Conservation (phyloP, 2,113 vertebrate species). For the Mormoops blainvillei region DNA sequence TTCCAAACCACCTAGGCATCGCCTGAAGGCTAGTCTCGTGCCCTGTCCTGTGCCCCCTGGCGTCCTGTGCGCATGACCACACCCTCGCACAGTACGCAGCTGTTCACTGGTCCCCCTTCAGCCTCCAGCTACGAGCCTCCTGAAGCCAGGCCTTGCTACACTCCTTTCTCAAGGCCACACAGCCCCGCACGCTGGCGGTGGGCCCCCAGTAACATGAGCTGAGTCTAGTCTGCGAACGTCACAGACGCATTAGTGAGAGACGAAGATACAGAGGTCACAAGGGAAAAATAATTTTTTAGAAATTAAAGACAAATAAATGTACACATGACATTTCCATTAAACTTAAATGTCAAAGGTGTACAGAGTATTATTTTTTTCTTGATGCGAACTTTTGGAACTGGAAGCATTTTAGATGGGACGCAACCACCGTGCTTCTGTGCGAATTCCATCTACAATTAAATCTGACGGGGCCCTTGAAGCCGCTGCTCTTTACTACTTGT, state of each 20-base stretch:
- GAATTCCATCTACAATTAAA: background rate
- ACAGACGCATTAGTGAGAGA: background rate
- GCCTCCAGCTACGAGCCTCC: background rate
- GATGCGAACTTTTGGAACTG: background rate
- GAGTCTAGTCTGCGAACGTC: background rate
- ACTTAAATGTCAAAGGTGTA: background rate
- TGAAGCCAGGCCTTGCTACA: background rate
- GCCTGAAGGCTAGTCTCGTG: background rate
- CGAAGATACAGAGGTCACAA: background rate
- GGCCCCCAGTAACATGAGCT: background rate
- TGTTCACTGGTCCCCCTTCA: background rate
- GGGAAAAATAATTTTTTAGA: background rate
- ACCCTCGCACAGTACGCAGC: fast-evolving
- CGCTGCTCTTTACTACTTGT: background rate
- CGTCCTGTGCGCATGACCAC: background rate
- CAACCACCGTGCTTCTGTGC: background rate
- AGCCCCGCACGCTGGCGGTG: fast-evolving
- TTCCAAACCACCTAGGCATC: background rate
- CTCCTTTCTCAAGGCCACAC: too few species aligned
- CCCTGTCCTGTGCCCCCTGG: background rate
- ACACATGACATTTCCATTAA: background rate
- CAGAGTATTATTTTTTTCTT: background rate
- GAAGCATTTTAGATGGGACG: background rate
- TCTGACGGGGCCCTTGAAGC: background rate
- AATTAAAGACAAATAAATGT: background rate